phyloP scores from a whole-genome alignment of 2,888 invertebrate species.

The Apamea monoglypha region DNA sequence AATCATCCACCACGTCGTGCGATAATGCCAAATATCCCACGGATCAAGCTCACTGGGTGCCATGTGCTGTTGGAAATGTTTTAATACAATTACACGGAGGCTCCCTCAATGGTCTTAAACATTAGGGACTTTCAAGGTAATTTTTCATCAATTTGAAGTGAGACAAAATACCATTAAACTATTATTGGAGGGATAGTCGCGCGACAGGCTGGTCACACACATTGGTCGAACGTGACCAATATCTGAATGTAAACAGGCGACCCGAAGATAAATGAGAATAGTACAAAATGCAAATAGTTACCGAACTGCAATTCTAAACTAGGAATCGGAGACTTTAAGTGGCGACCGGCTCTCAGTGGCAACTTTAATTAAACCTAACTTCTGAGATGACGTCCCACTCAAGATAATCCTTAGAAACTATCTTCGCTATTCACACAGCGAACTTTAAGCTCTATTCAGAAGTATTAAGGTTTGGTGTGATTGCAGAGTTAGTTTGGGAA shows the following conservation, averaged over 20 bases:
- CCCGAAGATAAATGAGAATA: conserved; percentile 65
- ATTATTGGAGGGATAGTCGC: background rate
- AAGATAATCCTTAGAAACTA: conserved; percentile 78
- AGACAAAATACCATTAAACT: background rate
- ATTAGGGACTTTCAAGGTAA: background rate
- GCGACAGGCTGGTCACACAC: conserved; percentile 8
- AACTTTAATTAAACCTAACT: conserved; percentile 88
- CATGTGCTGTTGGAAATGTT: background rate
- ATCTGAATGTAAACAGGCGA: conserved; percentile 55
- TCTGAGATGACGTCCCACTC: conserved; percentile 84
- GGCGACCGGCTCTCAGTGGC: conserved; percentile 78
- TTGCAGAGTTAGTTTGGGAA: conserved; percentile 54
- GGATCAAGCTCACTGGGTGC: background rate
- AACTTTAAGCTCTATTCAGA: conserved; percentile 63
- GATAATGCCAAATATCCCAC: background rate
- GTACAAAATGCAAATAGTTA: conserved; percentile 82
- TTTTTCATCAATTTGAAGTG: background rate
- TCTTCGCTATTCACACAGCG: conserved; percentile 8
- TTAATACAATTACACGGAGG: background rate
- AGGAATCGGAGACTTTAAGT: conserved; percentile 80
- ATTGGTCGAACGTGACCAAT: conserved; percentile 45
- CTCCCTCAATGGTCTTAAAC: background rate
- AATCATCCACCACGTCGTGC: background rate
- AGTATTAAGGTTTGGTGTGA: conserved; percentile 54
- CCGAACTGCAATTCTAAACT: conserved; percentile 79